Base-by-base conservation (phyloP, 2,797 vertebrate genomes). In the Acrocephalus scirpaceus region DNA sequence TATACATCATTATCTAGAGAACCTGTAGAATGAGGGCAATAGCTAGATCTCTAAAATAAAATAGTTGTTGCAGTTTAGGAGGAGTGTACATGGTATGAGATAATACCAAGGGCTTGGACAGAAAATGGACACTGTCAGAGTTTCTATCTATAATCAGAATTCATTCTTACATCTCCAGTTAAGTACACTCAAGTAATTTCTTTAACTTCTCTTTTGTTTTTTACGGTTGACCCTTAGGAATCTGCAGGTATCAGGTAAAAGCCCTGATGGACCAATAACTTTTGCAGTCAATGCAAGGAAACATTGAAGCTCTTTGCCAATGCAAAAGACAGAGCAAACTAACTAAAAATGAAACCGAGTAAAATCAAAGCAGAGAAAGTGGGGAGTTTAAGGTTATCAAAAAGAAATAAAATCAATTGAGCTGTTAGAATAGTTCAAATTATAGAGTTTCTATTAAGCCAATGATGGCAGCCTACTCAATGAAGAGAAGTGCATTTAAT, bases 201-300 rank as follows among this genome's bases (percentile, higher is more conserved):
- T 48, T 48, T 47, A 84, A 69, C 13, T 32, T 82, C 5, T 53
- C 30, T 84, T 86, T 73, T 22, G 2, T 15, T 78, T 78, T 78
- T 67, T 60, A 60, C 38, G 16, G 8, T 42, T 30, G 71, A 16
- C 3, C 19, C 14, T 30, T 6, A 29, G 8, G 27, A 82, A 47
- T 16, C 1, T 90, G 16, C 5, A 4, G 7, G 5, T 40, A 15
- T 23, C 40, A 32, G 0, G 0, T 30, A 53, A 84, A 88, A 79
- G 27, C 36, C n/a, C 32, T 40, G 30, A 48, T 6, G 40, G 27
- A 73, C 16, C 34, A 53, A 44, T 8, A 45, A 38, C 25, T 7
- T 65, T 71, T 2, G 2, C 32, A 57, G 29, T 21, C 0, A 0
- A n/a, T 20, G 12, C 3, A 8, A 70, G 61, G 26, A 62, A 87